Evolutionary conservation across 1,140 invertebrate species (phyloP).

Genomic region (Phymorhynchus buccinoides): DNA sequence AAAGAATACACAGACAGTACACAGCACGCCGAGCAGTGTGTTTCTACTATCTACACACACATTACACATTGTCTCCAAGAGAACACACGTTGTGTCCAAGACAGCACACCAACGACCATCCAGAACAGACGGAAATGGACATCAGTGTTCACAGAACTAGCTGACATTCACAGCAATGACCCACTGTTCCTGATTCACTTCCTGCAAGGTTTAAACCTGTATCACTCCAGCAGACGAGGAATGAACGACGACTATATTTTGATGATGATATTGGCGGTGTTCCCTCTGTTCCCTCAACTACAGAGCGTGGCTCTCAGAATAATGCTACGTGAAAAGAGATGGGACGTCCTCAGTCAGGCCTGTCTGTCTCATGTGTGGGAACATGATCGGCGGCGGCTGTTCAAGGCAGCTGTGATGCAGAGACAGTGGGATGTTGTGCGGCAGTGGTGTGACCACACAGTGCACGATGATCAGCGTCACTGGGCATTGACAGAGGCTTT

Average conservation of each 20-base stretch:
- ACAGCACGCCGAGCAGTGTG: too few relatives aligned
- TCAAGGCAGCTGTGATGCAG: conserved; percentile 20
- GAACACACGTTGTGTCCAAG: too few relatives aligned
- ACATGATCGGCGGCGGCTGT: background rate
- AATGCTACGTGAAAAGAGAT: conserved; percentile 10
- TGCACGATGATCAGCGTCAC: conserved; percentile 4
- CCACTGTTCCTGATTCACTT: background rate
- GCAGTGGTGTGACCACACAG: background rate
- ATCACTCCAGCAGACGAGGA: background rate
- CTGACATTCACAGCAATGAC: background rate
- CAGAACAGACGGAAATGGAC: background rate
- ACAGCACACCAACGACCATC: too few relatives aligned
- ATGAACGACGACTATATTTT: background rate
- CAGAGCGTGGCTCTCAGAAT: conserved; percentile 11
- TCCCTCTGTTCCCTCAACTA: background rate
- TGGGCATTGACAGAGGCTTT: conserved; percentile 10
- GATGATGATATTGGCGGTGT: background rate
- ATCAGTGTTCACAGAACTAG: background rate
- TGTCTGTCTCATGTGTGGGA: conserved; percentile 15
- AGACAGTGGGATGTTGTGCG: background rate
- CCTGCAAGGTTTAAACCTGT: background rate
- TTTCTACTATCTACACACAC: too few relatives aligned
- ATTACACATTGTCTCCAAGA: background rate
- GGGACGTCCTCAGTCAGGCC: conserved; percentile 4
- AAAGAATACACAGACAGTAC: too few relatives aligned